A percentile compares a stretch with the other conserved stretches of the same genome.
These are phyloP conservation scores for Drosophila pectinifera DNA, from an alignment of 1,140 invertebrate genomes.

Conservation along the genomic window DNA sequence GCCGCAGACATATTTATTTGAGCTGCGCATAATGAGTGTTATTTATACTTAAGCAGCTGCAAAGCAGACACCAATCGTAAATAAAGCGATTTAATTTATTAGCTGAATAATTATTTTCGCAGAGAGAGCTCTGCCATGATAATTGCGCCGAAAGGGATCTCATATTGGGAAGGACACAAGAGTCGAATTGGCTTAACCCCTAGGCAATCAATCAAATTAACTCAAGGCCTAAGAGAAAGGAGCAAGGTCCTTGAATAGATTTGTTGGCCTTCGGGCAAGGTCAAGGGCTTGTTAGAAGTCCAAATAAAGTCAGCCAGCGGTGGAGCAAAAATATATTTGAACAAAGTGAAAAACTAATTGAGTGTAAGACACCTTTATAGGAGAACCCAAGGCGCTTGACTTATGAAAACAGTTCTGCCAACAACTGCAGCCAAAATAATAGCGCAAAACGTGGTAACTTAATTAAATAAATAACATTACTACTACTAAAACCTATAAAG, in stretches of 20 bases:
- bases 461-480: neutral
- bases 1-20: conserved; percentile 56
- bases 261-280: conserved; percentile 37
- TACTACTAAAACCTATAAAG: neutral
- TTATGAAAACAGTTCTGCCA: neutral
- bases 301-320: conserved; percentile 38
- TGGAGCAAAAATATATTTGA: conserved; percentile 23
- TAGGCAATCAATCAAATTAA: conserved; percentile 60
- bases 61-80: conserved; percentile 59
- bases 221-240: conserved; percentile 32
- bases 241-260: conserved; percentile 34
- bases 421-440: neutral
- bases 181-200: conserved; percentile 17
- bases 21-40: conserved; percentile 70
- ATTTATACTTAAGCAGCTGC: conserved; percentile 74
- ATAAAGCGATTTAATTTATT: conserved; percentile 60
- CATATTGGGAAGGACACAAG: conserved; percentile 5
- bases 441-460: too few species aligned
- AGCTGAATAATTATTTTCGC: conserved; percentile 45
- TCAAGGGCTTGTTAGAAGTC: conserved; percentile 12
- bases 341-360: conserved; percentile 45
- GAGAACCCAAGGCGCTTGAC: neutral
- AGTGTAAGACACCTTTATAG: neutral
- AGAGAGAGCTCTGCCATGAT: neutral
- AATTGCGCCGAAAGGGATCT: conserved; percentile 8